Base-by-base conservation (phyloP, 64 coral and sea anemone genomes). In the Acropora tenuis region DNA sequence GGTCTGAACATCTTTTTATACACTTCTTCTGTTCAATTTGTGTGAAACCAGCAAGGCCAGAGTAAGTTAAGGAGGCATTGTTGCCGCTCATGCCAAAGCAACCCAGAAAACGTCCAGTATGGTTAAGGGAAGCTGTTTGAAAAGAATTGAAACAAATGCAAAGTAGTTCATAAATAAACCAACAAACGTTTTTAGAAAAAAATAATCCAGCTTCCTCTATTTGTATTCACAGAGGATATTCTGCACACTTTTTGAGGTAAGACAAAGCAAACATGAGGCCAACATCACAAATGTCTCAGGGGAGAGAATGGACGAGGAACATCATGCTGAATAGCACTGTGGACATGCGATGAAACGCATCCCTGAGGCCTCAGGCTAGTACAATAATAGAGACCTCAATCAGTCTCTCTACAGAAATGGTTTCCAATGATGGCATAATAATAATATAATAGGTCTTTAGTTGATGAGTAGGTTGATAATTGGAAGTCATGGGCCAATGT, bases 1-100 rank as follows among this genome's bases (percentile, higher is more conserved):
- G n/a, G n/a, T 0, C 45, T 17, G 44, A 85, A 65, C 82, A 85
- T 18, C 61, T 85, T 48, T 72, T 71, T 10, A 85, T 71, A 47
- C 82, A 85, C n/a, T 1, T 17, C 47, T 46, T 85, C 30, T 71
- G 43, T 1, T 85, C 82, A 43, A 69, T 85, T n/a, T 85, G 63
- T 3, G 16, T 47, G 10, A 48, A 85, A 2, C n/a, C 45, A 48
- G 9, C 43, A 7, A 85, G 82, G 19, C 82, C 82, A 2, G 82
- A 85, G 9, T 69, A 71, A 8, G 68, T 5, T 46, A 85, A 20
- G 1, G 15, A 8, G 48, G 17, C 6, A 19, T 19, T 48, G n/a
- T 17, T 5, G 1, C 7, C 15, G 80, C 16, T 68, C 41, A 47
- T 45, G 9, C 8, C 18, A 46, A 20, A 49, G 82, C 82, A 85